phyloP scores from a whole-genome alignment of 2,797 vertebrate genomes.

The Alfaro cultratus region DNA sequence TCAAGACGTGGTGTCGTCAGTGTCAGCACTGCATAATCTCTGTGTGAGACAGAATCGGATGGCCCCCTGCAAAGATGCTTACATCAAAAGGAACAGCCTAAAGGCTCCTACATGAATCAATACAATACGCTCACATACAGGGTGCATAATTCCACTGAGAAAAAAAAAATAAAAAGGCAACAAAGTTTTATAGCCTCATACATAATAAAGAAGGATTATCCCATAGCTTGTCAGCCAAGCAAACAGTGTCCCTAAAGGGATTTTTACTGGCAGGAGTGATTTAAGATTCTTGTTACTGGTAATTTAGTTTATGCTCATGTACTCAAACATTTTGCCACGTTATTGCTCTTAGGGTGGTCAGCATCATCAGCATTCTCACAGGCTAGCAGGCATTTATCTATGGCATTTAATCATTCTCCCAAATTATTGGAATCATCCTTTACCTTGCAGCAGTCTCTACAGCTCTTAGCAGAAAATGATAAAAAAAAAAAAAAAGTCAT shows the following conservation, averaged over 20 bases:
- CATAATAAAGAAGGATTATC: conserved; percentile 48
- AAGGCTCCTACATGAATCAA: conserved; percentile 36
- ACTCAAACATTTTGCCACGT: conserved; percentile 48
- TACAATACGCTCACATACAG: conserved; percentile 40
- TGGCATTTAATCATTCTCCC: conserved; percentile 6
- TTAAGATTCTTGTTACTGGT: conserved; percentile 47
- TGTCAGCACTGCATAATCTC: conserved; percentile 29
- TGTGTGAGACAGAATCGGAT: conserved; percentile 12
- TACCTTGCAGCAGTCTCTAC: conserved; percentile 10
- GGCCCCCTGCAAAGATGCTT: not conserved
- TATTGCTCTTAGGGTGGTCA: conserved; percentile 41
- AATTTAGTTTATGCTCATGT: conserved; percentile 48
- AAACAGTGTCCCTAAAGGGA: conserved; percentile 37
- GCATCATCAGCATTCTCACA: conserved; percentile 25
- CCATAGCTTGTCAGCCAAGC: conserved; percentile 43
- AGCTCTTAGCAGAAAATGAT: not conserved
- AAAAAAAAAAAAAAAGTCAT: not conserved
- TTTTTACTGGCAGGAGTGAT: conserved; percentile 41
- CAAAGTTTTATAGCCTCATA: conserved; percentile 42
- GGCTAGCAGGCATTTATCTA: conserved; percentile 13
- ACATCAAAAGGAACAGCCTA: conserved; percentile 27
- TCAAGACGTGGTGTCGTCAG: conserved; percentile 19
- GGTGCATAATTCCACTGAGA: conserved; percentile 33
- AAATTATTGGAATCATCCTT: not conserved
- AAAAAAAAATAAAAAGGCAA: conserved; percentile 19